phyloP scores from a whole-genome alignment of 2,888 invertebrate genomes.

The Pachydiplax longipennis region DNA sequence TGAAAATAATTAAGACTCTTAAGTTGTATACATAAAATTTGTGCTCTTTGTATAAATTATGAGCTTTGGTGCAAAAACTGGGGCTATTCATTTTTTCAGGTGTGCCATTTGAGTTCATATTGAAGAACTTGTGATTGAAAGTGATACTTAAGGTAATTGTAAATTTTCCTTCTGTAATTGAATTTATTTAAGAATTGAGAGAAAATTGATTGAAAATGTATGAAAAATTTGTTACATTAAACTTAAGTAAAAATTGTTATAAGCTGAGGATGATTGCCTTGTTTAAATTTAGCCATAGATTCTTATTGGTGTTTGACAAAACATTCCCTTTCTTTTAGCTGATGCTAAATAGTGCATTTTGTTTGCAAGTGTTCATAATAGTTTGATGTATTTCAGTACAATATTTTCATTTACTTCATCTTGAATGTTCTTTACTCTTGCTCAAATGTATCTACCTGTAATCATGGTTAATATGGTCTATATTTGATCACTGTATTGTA shows the following conservation, averaged over 20 bases:
- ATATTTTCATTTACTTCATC: not conserved
- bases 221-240: not conserved
- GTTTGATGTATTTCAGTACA: not conserved
- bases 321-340: constrained; percentile 23
- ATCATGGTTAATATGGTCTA: not conserved
- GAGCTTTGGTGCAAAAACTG: too few species aligned
- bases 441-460: not conserved
- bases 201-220: too few species aligned
- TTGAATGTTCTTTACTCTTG: not conserved
- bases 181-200: too few species aligned
- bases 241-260: not conserved
- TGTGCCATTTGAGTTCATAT: too few species aligned
- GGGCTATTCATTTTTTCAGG: too few species aligned
- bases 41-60: too few species aligned
- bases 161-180: too few species aligned
- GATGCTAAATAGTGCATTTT: constrained; percentile 26
- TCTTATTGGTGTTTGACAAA: not conserved
- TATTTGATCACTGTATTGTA: not conserved
- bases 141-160: too few species aligned
- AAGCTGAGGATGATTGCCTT: not conserved
- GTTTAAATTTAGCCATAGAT: not conserved
- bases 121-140: too few species aligned
- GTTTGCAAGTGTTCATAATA: not conserved
- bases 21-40: too few species aligned
- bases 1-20: not conserved